A percentile compares a stretch with the other conserved stretches of the same genome.
phyloP scores from a whole-genome alignment of 1,140 invertebrate genomes.

The Octopus bimaculoides region DNA sequence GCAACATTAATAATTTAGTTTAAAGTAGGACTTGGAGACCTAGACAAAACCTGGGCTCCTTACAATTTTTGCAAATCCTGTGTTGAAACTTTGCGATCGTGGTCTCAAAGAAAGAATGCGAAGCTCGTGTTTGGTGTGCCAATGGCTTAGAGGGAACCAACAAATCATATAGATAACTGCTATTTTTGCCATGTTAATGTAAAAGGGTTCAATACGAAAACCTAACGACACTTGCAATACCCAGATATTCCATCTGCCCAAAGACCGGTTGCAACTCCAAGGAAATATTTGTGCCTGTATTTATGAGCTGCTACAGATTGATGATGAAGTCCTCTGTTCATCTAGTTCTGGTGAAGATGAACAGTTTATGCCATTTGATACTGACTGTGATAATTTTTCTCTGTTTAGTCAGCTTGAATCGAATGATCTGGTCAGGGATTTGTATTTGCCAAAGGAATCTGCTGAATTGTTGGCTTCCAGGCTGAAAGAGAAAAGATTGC shows the following conservation, averaged over 20 bases:
- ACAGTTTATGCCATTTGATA: not conserved
- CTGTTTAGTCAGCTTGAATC: not conserved
- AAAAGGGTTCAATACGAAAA: not conserved
- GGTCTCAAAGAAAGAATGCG: not conserved
- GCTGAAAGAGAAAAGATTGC: not conserved
- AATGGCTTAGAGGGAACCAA: not conserved
- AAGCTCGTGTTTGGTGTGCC: not conserved
- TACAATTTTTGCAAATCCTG: not conserved
- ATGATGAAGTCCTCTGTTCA: not conserved
- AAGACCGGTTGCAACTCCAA: not conserved
- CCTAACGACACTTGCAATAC: not conserved
- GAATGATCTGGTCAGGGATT: slow-evolving; percentile 3
- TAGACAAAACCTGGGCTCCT: not conserved
- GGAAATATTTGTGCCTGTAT: not conserved
- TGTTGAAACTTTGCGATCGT: slow-evolving; percentile 1
- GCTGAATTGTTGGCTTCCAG: not conserved
- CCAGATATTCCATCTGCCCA: not conserved
- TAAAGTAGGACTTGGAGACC: slow-evolving; percentile 1
- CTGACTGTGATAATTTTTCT: not conserved
- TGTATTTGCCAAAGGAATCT: not conserved
- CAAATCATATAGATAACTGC: slow-evolving; percentile 4
- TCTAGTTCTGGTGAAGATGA: not conserved
- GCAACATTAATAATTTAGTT: slow-evolving; percentile 1
- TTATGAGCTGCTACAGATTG: not conserved
- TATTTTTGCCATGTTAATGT: not conserved